Evolutionary conservation across 1,140 invertebrate species (phyloP).

Genomic region (Dolichoris vasculosae): DNA sequence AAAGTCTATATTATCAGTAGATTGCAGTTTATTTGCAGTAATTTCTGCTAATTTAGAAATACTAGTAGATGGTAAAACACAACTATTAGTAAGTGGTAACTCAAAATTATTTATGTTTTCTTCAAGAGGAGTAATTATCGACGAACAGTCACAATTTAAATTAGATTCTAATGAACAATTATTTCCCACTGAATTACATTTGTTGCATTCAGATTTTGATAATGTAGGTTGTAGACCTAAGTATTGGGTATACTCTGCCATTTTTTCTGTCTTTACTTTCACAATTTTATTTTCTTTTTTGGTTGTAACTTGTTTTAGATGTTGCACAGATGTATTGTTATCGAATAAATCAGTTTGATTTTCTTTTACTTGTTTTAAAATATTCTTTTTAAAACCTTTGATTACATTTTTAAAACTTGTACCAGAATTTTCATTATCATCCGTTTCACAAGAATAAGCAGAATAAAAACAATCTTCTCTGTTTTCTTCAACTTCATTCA

Average conservation of each 20-base stretch:
- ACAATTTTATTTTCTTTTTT: slow-evolving; percentile 42
- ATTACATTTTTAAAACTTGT: slow-evolving; percentile 63
- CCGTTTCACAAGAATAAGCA: slow-evolving; percentile 48
- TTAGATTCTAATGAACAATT: slow-evolving; percentile 78
- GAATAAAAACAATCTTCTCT: slow-evolving; percentile 47
- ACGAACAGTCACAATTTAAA: slow-evolving; percentile 60
- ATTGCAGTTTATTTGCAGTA: neutral
- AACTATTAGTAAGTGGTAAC: slow-evolving; percentile 42
- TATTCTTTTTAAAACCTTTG: slow-evolving; percentile 69
- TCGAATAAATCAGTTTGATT: slow-evolving; percentile 53
- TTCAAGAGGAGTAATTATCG: slow-evolving; percentile 40
- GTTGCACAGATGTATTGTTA: slow-evolving; percentile 10
- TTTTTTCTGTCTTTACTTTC: slow-evolving; percentile 69
- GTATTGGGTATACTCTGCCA: slow-evolving; percentile 81
- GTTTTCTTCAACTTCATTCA: slow-evolving; percentile 59
- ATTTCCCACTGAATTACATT: slow-evolving; percentile 77
- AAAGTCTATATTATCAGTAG: neutral
- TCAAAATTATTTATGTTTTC: slow-evolving; percentile 42
- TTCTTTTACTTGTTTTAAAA: slow-evolving; percentile 63
- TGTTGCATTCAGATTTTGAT: slow-evolving; percentile 80
- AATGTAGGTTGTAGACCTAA: slow-evolving; percentile 79
- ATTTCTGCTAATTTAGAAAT: slow-evolving; percentile 4
- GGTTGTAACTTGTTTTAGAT: slow-evolving; percentile 37
- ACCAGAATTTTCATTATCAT: slow-evolving; percentile 63
- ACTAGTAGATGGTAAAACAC: slow-evolving; percentile 11